phyloP scores from a whole-genome alignment of 2,888 invertebrate species.

The Trilocha varians region DNA sequence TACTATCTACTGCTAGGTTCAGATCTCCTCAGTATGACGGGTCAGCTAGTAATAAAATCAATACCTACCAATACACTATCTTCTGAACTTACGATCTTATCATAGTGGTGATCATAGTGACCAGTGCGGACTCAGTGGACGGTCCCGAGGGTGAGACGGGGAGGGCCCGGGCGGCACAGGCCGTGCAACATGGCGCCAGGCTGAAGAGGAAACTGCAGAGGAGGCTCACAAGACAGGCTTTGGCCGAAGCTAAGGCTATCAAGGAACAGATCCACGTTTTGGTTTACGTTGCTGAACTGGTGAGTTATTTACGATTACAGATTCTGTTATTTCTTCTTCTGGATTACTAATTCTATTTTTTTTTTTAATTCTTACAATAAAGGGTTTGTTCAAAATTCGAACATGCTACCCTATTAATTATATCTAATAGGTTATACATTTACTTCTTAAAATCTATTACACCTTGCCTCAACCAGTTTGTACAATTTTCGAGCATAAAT shows the following conservation, averaged over 20 bases:
- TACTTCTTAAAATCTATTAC: too few relatives aligned
- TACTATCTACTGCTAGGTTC: too few relatives aligned
- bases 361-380: too few relatives aligned
- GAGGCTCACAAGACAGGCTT: slow-evolving; percentile 82
- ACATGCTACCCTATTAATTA: too few relatives aligned
- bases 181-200: slow-evolving; percentile 84
- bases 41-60: not conserved
- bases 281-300: slow-evolving; percentile 84
- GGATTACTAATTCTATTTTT: too few relatives aligned
- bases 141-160: slow-evolving; percentile 36
- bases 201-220: slow-evolving; percentile 84
- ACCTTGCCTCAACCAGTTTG: too few relatives aligned
- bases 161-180: slow-evolving; percentile 78
- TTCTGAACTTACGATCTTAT: slow-evolving; percentile 18
- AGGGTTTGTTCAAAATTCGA: too few relatives aligned
- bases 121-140: slow-evolving; percentile 40
- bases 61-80: too few relatives aligned
- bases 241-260: slow-evolving; percentile 85
- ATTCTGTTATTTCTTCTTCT: too few relatives aligned
- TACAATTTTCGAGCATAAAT: too few relatives aligned
- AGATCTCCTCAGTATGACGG: too few relatives aligned
- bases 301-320: slow-evolving; percentile 64
- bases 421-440: too few relatives aligned
- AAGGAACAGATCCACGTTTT: slow-evolving; percentile 86
- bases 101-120: slow-evolving; percentile 63